Evolutionary conservation across 1,140 invertebrate genomes (phyloP).

Genomic region (Acromyrmex heyeri): DNA sequence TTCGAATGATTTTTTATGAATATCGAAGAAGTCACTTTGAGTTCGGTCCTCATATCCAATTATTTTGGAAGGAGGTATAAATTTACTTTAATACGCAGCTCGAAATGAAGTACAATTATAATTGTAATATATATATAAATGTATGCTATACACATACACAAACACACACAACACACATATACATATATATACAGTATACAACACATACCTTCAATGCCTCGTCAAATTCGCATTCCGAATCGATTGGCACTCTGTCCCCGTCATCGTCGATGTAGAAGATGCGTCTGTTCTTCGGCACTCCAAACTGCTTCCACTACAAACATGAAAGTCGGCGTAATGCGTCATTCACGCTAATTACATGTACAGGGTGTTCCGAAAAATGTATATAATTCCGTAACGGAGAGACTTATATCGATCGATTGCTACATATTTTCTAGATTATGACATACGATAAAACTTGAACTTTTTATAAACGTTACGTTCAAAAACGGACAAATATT

Average conservation of each 20-base stretch:
- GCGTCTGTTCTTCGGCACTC: neutral
- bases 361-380: neutral
- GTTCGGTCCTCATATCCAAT: neutral
- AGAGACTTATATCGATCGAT: neutral
- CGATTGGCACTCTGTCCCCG: slow-evolving; percentile 33
- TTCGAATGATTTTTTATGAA: neutral
- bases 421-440: neutral
- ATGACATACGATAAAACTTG: too few relatives aligned
- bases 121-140: neutral
- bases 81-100: neutral
- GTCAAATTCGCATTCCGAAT: slow-evolving; percentile 40
- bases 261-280: slow-evolving; percentile 44
- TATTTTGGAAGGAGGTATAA: neutral
- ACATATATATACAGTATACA: too few relatives aligned
- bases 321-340: neutral
- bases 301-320: slow-evolving; percentile 1
- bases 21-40: neutral
- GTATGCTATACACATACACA: neutral
- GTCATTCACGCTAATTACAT: neutral
- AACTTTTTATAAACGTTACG: neutral
- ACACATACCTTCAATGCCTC: slow-evolving; percentile 21
- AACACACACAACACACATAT: neutral
- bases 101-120: neutral
- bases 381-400: neutral
- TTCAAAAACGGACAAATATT: neutral